Percentiles rank a stretch among this genome's conserved stretches.
Conservation (phyloP, 2,888 invertebrate species). For the Halictus ligatus region DNA sequence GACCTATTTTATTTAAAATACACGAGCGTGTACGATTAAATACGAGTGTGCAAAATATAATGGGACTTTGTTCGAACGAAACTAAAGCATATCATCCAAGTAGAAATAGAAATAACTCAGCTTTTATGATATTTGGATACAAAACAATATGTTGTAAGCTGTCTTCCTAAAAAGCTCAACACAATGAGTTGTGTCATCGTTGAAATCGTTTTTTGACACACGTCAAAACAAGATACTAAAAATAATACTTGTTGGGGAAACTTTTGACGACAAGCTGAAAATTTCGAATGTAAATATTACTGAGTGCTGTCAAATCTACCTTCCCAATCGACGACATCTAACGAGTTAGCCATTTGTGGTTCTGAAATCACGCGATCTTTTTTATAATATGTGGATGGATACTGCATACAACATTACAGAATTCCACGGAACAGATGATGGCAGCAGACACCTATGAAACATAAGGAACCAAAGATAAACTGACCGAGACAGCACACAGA, state of each 20-base stretch:
- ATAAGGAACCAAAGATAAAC: conserved; percentile 14
- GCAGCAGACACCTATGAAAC: conserved; percentile 29
- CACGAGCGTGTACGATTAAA: background rate
- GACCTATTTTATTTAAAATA: background rate
- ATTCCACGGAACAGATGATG: conserved; percentile 50
- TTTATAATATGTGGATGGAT: conserved; percentile 19
- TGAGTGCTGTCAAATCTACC: conserved; percentile 68
- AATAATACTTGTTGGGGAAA: conserved; percentile 28
- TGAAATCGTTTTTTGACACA: conserved; percentile 32
- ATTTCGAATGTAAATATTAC: conserved; percentile 8
- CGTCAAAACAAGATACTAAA: conserved; percentile 49
- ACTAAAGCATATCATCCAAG: background rate
- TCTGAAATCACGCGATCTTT: conserved; percentile 41
- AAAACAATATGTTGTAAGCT: too few relatives aligned
- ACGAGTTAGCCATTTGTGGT: conserved; percentile 76
- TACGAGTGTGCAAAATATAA: background rate
- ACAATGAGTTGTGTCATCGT: background rate
- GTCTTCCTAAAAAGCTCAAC: background rate
- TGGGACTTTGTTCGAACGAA: background rate
- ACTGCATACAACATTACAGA: conserved; percentile 49
- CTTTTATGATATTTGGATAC: background rate
- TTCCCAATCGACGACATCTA: conserved; percentile 78
- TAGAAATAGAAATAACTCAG: background rate
- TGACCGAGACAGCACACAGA: background rate
- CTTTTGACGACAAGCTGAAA: background rate